Conservation (phyloP, 2,797 vertebrate species). For the Platalea minor region DNA sequence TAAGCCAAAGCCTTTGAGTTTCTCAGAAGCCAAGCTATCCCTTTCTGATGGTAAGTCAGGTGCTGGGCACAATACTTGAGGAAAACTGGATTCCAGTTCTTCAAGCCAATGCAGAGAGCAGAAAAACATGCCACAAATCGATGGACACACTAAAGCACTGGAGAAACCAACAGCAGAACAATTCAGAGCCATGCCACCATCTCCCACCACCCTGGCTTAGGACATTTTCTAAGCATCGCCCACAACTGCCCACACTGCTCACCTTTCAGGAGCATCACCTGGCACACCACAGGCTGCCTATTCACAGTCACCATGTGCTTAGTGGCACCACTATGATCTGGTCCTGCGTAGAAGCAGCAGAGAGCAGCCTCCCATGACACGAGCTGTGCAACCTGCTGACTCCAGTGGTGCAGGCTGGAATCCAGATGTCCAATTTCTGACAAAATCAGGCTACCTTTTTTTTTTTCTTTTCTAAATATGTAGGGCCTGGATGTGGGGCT, state of each 20-base stretch:
- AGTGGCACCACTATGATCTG: neutral
- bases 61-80: neutral
- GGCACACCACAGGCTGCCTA: neutral
- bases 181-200: neutral
- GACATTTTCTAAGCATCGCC: neutral
- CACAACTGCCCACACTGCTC: neutral
- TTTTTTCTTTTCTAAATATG: neutral
- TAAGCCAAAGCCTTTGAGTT: neutral
- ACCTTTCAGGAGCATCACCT: neutral
- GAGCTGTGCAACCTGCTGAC: neutral
- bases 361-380: neutral
- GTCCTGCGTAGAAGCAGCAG: rapidly evolving
- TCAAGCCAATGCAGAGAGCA: neutral
- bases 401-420: neutral
- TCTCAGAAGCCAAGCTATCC: neutral
- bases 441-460: neutral
- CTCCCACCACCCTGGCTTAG: neutral
- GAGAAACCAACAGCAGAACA: neutral
- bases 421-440: neutral
- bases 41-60: neutral
- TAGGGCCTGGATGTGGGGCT: neutral
- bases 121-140: neutral
- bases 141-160: neutral
- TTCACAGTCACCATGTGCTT: too few relatives aligned
- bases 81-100: neutral